phyloP scores from a whole-genome alignment of 2,113 vertebrate genomes.

The Mixornis gularis region DNA sequence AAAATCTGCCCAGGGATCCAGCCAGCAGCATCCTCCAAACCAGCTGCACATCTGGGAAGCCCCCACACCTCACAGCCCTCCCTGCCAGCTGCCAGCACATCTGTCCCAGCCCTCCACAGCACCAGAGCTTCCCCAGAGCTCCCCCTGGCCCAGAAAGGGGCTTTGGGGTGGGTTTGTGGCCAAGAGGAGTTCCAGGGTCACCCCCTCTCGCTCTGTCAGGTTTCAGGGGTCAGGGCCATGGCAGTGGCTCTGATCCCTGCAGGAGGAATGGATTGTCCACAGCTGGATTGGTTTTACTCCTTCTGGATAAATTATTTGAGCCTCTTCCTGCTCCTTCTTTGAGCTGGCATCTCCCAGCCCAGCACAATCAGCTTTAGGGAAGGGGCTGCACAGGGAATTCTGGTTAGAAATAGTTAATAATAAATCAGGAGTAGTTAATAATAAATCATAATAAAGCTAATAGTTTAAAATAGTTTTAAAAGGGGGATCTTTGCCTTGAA shows the following conservation, averaged over 20 bases:
- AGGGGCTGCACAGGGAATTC: background rate
- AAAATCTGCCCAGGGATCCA: background rate
- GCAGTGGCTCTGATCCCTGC: background rate
- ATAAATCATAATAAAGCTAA: background rate
- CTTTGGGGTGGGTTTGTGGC: background rate
- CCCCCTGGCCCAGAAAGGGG: background rate
- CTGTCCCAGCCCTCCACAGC: background rate
- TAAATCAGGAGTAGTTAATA: background rate
- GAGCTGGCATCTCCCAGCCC: background rate
- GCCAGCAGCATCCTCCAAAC: background rate
- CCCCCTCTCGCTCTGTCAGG: background rate
- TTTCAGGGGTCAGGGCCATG: too few relatives aligned
- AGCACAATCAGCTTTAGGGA: background rate
- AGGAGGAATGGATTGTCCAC: background rate
- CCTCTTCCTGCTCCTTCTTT: background rate
- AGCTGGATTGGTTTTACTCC: background rate
- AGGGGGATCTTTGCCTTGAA: too few relatives aligned
- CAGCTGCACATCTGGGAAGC: background rate
- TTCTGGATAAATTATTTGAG: background rate
- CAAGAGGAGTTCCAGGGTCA: background rate
- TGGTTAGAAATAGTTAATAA: background rate
- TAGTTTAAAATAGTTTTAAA: background rate
- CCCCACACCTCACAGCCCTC: accelerated
- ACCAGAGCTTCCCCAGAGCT: background rate
- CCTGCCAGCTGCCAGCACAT: background rate